Conservation (phyloP, 2,797 vertebrate genomes). For the Parauchenoglanis punctatus region DNA sequence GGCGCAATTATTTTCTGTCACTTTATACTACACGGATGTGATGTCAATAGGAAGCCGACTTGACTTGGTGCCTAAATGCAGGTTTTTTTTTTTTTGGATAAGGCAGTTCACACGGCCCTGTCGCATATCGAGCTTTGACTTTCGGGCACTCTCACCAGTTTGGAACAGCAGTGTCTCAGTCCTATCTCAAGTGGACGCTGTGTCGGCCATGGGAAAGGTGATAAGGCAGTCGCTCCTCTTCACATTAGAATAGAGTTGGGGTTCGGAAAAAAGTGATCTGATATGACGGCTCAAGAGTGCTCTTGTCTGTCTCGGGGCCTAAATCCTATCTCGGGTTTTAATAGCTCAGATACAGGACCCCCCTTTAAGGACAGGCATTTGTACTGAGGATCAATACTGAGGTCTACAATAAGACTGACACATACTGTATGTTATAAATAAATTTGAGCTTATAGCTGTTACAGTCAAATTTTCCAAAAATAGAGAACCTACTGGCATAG, state of each 20-base stretch:
- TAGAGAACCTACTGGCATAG: background rate
- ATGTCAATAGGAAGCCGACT: background rate
- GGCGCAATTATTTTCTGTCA: background rate
- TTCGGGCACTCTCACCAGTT: constrained; percentile 49
- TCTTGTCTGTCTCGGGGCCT: constrained; percentile 54
- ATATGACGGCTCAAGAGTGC: constrained; percentile 56
- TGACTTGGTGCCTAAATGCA: background rate
- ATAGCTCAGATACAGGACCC: constrained; percentile 56
- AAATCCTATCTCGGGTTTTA: constrained; percentile 60
- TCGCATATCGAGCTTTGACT: background rate
- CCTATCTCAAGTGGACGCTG: constrained; percentile 78
- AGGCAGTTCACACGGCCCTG: constrained; percentile 38
- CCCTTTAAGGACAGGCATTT: constrained; percentile 33
- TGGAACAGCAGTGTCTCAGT: constrained; percentile 65
- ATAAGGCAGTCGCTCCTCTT: constrained; percentile 71
- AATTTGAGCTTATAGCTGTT: background rate
- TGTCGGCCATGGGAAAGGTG: constrained; percentile 76
- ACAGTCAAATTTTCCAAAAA: background rate
- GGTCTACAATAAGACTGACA: background rate
- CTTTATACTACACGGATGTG: too few species aligned
- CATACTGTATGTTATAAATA: background rate
- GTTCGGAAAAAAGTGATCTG: constrained; percentile 57
- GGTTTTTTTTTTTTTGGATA: background rate
- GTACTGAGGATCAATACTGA: constrained; percentile 23
- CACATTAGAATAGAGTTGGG: constrained; percentile 63